Conservation (phyloP, 2,888 invertebrate species). For the Gerris lacustris region DNA sequence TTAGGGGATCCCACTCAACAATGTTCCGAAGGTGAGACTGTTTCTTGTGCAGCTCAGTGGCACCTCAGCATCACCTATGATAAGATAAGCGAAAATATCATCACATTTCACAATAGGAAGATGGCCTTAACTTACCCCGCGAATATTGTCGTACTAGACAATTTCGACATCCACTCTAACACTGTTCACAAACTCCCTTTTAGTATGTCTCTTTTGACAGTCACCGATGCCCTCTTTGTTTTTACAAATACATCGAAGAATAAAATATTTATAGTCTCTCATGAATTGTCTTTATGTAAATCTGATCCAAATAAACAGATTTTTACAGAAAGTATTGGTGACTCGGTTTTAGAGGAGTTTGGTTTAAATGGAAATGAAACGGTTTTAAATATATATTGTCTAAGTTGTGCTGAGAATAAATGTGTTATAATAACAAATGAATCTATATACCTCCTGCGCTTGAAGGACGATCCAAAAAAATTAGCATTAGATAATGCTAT, state of each 20-base stretch:
- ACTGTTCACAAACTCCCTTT: conserved; percentile 56
- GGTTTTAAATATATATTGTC: conserved; percentile 34
- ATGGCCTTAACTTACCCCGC: conserved; percentile 15
- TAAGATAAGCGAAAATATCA: conserved; percentile 14
- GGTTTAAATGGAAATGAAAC: conserved; percentile 43
- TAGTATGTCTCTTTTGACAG: conserved; percentile 47
- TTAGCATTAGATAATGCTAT: conserved; percentile 36
- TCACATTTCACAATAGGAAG: conserved; percentile 12
- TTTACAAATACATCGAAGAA: conserved; percentile 43
- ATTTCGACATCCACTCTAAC: conserved; percentile 43
- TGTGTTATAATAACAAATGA: conserved; percentile 49
- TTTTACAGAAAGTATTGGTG: conserved; percentile 45
- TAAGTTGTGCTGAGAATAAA: conserved; percentile 37
- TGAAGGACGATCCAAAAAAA: conserved; percentile 1
- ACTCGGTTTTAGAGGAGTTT: conserved; percentile 47
- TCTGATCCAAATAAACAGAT: conserved; percentile 41
- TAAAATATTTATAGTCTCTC: conserved; percentile 44
- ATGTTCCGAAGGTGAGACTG: conserved; percentile 14
- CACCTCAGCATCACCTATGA: conserved; percentile 17
- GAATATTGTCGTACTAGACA: conserved; percentile 17
- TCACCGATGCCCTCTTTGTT: conserved; percentile 57
- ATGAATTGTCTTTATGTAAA: conserved; percentile 45
- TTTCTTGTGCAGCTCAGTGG: conserved; percentile 14
- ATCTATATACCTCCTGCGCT: conserved; percentile 45
- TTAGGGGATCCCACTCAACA: conserved; percentile 4